phyloP scores from a whole-genome alignment of 2,113 vertebrate genomes.

The Poeciliopsis retropinna region DNA sequence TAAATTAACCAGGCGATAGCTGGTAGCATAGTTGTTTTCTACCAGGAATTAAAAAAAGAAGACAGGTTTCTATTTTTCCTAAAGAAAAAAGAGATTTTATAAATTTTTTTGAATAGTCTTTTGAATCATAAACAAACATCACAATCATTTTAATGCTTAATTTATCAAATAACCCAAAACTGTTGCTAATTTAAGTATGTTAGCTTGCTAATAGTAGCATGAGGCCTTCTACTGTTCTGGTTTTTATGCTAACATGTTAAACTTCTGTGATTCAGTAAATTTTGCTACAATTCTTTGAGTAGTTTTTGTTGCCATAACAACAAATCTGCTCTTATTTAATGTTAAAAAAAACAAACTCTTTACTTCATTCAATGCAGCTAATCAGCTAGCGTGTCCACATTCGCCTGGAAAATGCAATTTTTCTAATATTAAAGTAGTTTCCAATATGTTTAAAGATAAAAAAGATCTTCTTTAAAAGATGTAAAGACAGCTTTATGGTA shows the following conservation, averaged over 20 bases:
- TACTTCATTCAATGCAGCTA: neutral
- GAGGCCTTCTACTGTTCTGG: neutral
- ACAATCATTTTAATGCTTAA: neutral
- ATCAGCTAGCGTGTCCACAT: neutral
- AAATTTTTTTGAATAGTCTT: neutral
- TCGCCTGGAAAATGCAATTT: neutral
- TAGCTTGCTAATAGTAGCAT: neutral
- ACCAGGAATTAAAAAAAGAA: neutral
- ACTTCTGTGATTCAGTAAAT: neutral
- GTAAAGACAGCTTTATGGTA: neutral
- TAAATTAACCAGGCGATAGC: too few species aligned
- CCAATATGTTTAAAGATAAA: neutral
- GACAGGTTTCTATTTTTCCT: neutral
- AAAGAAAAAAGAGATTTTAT: neutral
- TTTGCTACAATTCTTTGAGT: neutral
- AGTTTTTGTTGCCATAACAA: neutral
- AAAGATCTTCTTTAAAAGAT: neutral
- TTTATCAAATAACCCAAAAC: neutral
- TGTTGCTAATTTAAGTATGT: too few species aligned
- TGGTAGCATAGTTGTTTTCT: too few species aligned
- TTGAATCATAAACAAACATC: neutral
- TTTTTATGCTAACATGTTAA: neutral
- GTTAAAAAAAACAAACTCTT: neutral
- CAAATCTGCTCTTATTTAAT: neutral
- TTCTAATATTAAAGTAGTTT: neutral